phyloP scores from a whole-genome alignment of 2,797 vertebrate species.

The Etheostoma perlongum region DNA sequence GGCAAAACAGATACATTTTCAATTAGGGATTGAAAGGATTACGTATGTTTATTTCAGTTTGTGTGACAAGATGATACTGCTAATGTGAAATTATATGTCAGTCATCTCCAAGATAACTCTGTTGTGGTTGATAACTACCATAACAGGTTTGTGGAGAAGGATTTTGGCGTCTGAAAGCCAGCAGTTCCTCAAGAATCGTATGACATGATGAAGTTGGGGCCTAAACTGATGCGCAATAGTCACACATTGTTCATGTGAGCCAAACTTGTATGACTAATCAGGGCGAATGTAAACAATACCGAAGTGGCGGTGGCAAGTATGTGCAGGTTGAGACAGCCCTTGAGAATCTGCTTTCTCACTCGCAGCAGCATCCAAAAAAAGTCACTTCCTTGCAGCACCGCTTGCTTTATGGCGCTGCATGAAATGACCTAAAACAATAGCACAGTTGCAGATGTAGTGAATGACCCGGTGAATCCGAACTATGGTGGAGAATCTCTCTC shows the following conservation, averaged over 20 bases:
- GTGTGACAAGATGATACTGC: not conserved
- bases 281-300: slow-evolving; percentile 13
- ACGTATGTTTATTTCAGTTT: not conserved
- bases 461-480: slow-evolving; percentile 82
- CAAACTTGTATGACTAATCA: slow-evolving; percentile 1
- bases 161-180: slow-evolving; percentile 13
- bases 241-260: slow-evolving; percentile 21
- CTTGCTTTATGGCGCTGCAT: slow-evolving; percentile 45
- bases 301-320: not conserved
- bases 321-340: slow-evolving; percentile 67
- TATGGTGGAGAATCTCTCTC: slow-evolving; percentile 71
- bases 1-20: slow-evolving; percentile 6
- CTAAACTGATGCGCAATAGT: slow-evolving; percentile 18
- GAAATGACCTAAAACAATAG: slow-evolving; percentile 74
- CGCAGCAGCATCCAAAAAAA: slow-evolving; percentile 59
- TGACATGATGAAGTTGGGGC: not conserved
- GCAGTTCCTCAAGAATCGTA: not conserved
- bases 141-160: not conserved
- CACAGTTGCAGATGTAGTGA: slow-evolving; percentile 76
- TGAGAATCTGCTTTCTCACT: slow-evolving; percentile 69
- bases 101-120: slow-evolving; percentile 15
- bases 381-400: slow-evolving; percentile 53
- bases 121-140: not conserved
- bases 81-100: slow-evolving; percentile 4
- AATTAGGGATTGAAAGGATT: slow-evolving; percentile 5